Evolutionary conservation across 1,140 invertebrate genomes (phyloP).

Genomic region (Amyelois transitella): DNA sequence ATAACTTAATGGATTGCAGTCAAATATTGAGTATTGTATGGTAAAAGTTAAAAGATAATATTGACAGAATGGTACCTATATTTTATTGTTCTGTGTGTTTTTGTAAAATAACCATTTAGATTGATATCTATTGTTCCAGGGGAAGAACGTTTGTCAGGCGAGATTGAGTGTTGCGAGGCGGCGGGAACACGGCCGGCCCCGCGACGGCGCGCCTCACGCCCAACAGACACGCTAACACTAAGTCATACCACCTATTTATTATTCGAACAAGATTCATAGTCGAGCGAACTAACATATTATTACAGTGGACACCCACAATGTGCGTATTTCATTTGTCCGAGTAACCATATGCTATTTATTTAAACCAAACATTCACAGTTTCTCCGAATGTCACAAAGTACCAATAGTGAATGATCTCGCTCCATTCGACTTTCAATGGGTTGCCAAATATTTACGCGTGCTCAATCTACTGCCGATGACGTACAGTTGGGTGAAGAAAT

Average conservation of each 20-base stretch:
- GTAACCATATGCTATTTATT: conserved; percentile 17
- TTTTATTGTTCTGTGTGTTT: conserved; percentile 5
- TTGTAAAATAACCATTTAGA: conserved; percentile 2
- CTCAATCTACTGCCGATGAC: conserved; percentile 40
- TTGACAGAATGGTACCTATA: too few relatives aligned
- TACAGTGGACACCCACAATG: conserved; percentile 47
- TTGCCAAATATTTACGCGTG: conserved; percentile 51
- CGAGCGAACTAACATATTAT: conserved; percentile 15
- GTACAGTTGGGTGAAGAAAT: conserved; percentile 28
- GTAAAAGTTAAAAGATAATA: too few relatives aligned
- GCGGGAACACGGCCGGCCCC: conserved; percentile 31
- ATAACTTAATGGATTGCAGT: too few relatives aligned
- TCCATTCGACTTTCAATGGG: conserved; percentile 10
- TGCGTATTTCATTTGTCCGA: conserved; percentile 52
- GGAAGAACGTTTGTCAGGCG: conserved; percentile 84
- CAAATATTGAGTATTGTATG: too few relatives aligned
- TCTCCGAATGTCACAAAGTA: conserved; percentile 42
- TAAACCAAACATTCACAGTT: conserved; percentile 10
- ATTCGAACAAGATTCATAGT: conserved; percentile 1
- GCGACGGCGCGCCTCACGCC: conserved; percentile 7
- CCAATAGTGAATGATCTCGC: conserved; percentile 7
- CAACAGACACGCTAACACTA: conserved; percentile 3
- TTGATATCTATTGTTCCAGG: conserved; percentile 67
- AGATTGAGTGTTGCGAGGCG: conserved; percentile 77
- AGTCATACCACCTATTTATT: conserved; percentile 2